These are phyloP conservation scores for Lacanobia oleracea DNA, from an alignment of 2,888 invertebrate species.

Conservation along the genomic window DNA sequence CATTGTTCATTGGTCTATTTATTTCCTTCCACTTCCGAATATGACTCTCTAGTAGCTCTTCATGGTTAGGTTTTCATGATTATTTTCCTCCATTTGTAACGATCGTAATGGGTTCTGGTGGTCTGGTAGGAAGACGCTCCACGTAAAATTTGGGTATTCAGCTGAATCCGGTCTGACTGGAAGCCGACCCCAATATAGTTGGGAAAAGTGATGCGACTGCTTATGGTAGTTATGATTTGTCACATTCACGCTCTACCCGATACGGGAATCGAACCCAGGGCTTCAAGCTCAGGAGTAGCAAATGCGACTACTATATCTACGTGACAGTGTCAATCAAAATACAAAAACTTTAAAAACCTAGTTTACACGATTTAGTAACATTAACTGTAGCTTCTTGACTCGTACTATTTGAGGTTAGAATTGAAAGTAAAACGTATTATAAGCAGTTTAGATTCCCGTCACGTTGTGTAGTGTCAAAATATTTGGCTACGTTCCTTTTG, in stretches of 20 bases:
- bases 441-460: constrained; percentile 66
- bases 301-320: neutral
- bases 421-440: constrained; percentile 68
- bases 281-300: neutral
- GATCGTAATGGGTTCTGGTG: neutral
- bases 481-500: constrained; percentile 66
- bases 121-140: too few species aligned
- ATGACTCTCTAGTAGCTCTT: too few species aligned
- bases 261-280: neutral
- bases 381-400: constrained; percentile 9
- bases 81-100: neutral
- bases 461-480: constrained; percentile 69
- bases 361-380: constrained; percentile 33
- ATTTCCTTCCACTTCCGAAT: neutral
- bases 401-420: constrained; percentile 46
- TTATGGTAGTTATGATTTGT: too few species aligned
- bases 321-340: neutral
- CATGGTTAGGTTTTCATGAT: too few species aligned
- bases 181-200: too few species aligned
- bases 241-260: too few species aligned
- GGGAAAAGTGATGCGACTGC: too few species aligned
- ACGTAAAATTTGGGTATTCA: too few species aligned
- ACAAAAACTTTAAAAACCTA: constrained; percentile 8
- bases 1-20: neutral
- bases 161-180: too few species aligned